Evolutionary conservation across 2,797 vertebrate species (phyloP), one percentile per base, ranked within the genome.

Genomic region (Garrulus glandarius): DNA sequence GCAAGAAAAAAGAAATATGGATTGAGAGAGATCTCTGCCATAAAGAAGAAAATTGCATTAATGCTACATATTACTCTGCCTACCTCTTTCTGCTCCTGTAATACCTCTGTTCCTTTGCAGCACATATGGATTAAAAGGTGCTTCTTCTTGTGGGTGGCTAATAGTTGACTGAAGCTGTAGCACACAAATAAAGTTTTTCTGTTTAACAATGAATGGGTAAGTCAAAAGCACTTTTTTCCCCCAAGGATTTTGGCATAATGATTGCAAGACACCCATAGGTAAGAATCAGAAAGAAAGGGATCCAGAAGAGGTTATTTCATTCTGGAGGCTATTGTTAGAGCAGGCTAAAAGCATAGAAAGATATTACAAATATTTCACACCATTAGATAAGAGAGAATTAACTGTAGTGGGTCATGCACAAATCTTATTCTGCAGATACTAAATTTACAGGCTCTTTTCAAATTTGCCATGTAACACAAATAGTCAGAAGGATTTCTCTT

Each of bases 61-160:
- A 44, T 67, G 13, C 50, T 17, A 43, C 17, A 44, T 80, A 71
- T 89, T 36, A 53, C 15, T 76, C 52, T 44, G 29, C 57, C 13
- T 86, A 98, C 97, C 97, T 98, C 69, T 95, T 26, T 97, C 98
- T 4, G 84, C 64, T 39, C 56, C 67, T 85, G 72, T 56, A 53
- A 91, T 18, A 15, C 77, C 63, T 80, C 85, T 70, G 10, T 91
- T 69, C 79, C 93, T 96, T 29, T 96, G 95, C 22, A 87, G 52
- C n/a, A 97, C 98, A 0, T 98, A 98, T 26, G 97, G 97, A 63
- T 98, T 98, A 90, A 96, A 96, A n/a, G 95, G 68, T 53, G 71
- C 81, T 32, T 95, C 98, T 57, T 97, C 97, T 8, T 84, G 21
- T 74, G 88, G 53, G 37, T 29, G 90, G 53, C 85, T 52, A 6